Evolutionary conservation across 2,797 vertebrate species (phyloP).

Genomic region (Chiloscyllium punctatum): DNA sequence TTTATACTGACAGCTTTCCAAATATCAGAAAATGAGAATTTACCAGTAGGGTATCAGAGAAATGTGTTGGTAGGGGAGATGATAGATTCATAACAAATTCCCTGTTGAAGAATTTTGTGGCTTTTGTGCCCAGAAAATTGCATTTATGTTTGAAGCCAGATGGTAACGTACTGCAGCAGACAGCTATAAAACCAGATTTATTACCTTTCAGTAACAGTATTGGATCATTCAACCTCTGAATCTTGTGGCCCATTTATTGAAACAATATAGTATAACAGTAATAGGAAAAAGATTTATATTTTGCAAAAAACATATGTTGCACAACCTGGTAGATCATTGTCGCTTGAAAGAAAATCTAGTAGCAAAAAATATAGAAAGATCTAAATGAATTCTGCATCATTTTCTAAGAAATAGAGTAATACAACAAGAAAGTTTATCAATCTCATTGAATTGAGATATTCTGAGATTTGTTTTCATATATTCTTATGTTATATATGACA

Average conservation of each 20-base stretch:
- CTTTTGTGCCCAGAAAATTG: constrained; percentile 1
- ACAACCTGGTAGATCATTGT: not conserved
- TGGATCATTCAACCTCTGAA: constrained; percentile 10
- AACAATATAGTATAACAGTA: constrained; percentile 3
- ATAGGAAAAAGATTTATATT: constrained; percentile 28
- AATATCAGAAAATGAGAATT: not conserved
- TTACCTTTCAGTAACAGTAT: constrained; percentile 20
- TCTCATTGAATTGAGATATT: not conserved
- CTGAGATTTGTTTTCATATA: not conserved
- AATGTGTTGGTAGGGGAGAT: not conserved
- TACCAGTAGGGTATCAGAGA: not conserved
- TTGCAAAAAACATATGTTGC: not conserved
- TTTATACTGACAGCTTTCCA: not conserved
- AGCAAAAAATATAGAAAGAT: not conserved
- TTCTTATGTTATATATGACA: not conserved
- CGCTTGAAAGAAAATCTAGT: not conserved
- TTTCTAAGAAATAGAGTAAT: not conserved
- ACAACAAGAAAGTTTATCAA: not conserved
- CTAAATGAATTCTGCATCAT: not conserved
- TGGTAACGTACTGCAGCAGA: not conserved
- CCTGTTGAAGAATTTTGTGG: not conserved
- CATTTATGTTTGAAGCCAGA: constrained; percentile 6
- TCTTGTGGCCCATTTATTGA: not conserved
- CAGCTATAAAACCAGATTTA: not conserved
- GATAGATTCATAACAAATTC: constrained; percentile 2